These are phyloP conservation scores for Gonatopus flavifemur DNA, from an alignment of 1,140 invertebrate species.

Conservation along the genomic window DNA sequence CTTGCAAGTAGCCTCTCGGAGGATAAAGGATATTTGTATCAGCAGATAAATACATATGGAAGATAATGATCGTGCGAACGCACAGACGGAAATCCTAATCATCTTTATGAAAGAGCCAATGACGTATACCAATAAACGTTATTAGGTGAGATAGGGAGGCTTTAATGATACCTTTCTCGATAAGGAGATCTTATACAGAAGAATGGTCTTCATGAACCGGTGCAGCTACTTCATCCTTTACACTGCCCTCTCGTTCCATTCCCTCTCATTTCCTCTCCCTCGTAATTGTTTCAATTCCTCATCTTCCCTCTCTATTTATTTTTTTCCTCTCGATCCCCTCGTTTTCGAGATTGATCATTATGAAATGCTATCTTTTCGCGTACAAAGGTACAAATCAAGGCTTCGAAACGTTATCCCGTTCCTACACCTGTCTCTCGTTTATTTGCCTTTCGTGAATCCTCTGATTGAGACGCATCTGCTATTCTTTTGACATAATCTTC, in stretches of 20 bases:
- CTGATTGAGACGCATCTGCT: too few species aligned
- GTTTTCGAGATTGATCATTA: slow-evolving; percentile 46
- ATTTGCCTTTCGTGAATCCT: slow-evolving; percentile 21
- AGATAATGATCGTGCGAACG: slow-evolving; percentile 40
- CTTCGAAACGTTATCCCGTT: slow-evolving; percentile 38
- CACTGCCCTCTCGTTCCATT: neutral
- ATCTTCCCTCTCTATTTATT: too few species aligned
- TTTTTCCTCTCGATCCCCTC: slow-evolving; percentile 7
- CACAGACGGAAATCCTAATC: slow-evolving; percentile 48
- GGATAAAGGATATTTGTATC: too few species aligned
- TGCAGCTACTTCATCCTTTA: slow-evolving; percentile 4
- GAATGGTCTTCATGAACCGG: slow-evolving; percentile 20
- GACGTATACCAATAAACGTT: slow-evolving; percentile 31
- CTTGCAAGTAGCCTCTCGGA: too few species aligned
- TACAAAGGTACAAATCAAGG: slow-evolving; percentile 32
- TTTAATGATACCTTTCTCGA: slow-evolving; percentile 52
- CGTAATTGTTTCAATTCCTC: too few species aligned
- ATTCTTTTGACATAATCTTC: too few species aligned
- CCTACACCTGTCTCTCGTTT: slow-evolving; percentile 18
- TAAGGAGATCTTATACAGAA: slow-evolving; percentile 41
- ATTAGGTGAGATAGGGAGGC: slow-evolving; percentile 42
- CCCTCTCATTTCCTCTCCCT: too few species aligned
- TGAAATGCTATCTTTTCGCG: slow-evolving; percentile 37
- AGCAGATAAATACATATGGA: slow-evolving; percentile 29
- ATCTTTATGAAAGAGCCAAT: slow-evolving; percentile 45